phyloP scores from a whole-genome alignment of 2,797 vertebrate species.

The Microctenopoma steveboyesi region DNA sequence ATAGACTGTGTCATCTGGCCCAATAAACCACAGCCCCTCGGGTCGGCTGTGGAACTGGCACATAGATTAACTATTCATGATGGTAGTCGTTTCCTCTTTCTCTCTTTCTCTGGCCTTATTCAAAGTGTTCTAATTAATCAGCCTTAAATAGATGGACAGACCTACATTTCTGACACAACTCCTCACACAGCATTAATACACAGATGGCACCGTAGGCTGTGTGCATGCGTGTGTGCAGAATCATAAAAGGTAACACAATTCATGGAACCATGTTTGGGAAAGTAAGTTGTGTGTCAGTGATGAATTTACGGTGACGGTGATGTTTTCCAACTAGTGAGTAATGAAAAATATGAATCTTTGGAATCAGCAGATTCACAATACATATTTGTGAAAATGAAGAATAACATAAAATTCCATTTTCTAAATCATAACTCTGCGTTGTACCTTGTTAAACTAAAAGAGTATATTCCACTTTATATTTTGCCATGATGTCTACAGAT shows the following conservation, averaged over 20 bases:
- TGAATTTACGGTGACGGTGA: not conserved
- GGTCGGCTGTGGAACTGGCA: slow-evolving; percentile 61
- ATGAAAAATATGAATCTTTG: too few relatives aligned
- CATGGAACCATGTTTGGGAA: too few relatives aligned
- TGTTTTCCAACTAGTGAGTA: not conserved
- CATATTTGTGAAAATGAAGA: not conserved
- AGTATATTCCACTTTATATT: not conserved
- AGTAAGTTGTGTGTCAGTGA: slow-evolving; percentile 4
- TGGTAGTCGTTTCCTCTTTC: slow-evolving; percentile 17
- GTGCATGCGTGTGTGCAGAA: not conserved
- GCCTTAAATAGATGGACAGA: slow-evolving; percentile 83
- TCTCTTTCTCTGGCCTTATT: slow-evolving; percentile 75
- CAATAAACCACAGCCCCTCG: slow-evolving; percentile 55
- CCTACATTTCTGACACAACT: slow-evolving; percentile 76
- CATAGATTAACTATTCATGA: slow-evolving; percentile 73
- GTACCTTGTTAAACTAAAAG: not conserved
- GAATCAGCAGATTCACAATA: too few relatives aligned
- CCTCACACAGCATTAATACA: slow-evolving; percentile 57
- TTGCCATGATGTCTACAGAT: not conserved
- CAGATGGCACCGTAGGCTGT: slow-evolving; percentile 55
- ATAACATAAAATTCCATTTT: too few relatives aligned
- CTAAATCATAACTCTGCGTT: not conserved
- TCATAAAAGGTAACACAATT: not conserved
- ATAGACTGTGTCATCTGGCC: slow-evolving; percentile 65
- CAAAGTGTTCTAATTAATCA: slow-evolving; percentile 84